Evolutionary conservation across 1,140 invertebrate species (phyloP).

Genomic region (Drosophila biarmipes): DNA sequence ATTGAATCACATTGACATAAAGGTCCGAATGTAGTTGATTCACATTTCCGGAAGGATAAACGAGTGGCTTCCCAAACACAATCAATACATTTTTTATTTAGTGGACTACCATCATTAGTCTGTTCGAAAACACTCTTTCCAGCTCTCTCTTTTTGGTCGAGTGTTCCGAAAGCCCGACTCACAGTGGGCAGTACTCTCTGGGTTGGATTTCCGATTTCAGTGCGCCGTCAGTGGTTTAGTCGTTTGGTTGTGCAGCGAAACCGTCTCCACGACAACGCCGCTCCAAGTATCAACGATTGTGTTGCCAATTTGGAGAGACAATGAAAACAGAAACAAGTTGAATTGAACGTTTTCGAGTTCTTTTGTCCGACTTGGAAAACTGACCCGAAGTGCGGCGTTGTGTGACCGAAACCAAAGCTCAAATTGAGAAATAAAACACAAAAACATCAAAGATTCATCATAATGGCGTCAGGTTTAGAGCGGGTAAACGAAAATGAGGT

Average conservation of each 20-base stretch:
- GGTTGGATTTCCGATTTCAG: conserved; percentile 46
- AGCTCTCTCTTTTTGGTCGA: conserved; percentile 18
- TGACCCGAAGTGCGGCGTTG: conserved; percentile 27
- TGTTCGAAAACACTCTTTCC: conserved; percentile 27
- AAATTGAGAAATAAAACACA: conserved; percentile 13
- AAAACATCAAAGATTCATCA: conserved; percentile 19
- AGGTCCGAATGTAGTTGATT: no score
- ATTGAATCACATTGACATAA: no score
- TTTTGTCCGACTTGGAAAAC: conserved; percentile 13
- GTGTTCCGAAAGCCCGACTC: conserved; percentile 15
- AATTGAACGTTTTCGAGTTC: conserved; percentile 19
- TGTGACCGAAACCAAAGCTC: conserved; percentile 40
- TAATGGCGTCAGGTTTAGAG: conserved; percentile 38
- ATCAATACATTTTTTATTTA: conserved; percentile 24
- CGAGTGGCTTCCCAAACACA: conserved; percentile 1
- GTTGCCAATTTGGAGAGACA: conserved; percentile 27
- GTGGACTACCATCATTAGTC: conserved; percentile 18
- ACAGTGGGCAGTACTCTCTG: conserved; percentile 17
- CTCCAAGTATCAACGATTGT: conserved; percentile 28
- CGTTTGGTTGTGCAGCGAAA: conserved; percentile 74
- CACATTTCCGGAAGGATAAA: background rate
- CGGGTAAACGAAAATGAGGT: conserved; percentile 52
- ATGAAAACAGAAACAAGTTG: conserved; percentile 29
- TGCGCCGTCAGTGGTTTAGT: conserved; percentile 69
- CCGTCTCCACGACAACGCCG: conserved; percentile 62